These are phyloP conservation scores for Guaruba guarouba DNA, from an alignment of 2,113 vertebrate genomes.

Conservation along the genomic window DNA sequence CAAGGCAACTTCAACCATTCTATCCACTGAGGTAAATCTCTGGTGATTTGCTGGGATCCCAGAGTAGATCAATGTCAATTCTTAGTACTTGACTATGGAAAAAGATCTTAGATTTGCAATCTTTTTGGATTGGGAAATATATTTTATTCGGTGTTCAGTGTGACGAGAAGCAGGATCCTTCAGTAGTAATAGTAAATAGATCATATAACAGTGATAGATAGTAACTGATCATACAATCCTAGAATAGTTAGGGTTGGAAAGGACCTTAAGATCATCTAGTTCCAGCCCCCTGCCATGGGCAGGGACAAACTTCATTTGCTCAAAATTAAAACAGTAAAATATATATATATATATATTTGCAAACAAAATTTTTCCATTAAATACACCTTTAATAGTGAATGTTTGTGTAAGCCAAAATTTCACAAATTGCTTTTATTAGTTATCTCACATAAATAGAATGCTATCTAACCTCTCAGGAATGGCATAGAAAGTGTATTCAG, in stretches of 20 bases:
- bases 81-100: background rate
- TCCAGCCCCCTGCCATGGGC: background rate
- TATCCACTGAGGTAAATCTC: background rate
- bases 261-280: background rate
- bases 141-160: background rate
- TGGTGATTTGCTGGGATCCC: background rate
- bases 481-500: background rate
- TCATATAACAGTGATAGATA: background rate
- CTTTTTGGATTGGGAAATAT: background rate
- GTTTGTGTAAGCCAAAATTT: background rate
- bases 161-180: background rate
- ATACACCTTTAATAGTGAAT: background rate
- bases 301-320: background rate
- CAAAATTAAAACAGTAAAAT: background rate
- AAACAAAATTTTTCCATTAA: background rate
- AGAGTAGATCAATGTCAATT: background rate
- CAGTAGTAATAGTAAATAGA: background rate
- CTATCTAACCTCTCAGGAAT: background rate
- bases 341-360: background rate
- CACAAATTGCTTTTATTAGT: background rate
- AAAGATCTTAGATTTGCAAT: background rate
- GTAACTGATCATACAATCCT: background rate
- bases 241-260: background rate
- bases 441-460: background rate
- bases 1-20: background rate